Percentiles rank a stretch among this genome's conserved stretches.
These are phyloP conservation scores for Ia io DNA, from an alignment of 2,113 vertebrate genomes.

Conservation along the genomic window DNA sequence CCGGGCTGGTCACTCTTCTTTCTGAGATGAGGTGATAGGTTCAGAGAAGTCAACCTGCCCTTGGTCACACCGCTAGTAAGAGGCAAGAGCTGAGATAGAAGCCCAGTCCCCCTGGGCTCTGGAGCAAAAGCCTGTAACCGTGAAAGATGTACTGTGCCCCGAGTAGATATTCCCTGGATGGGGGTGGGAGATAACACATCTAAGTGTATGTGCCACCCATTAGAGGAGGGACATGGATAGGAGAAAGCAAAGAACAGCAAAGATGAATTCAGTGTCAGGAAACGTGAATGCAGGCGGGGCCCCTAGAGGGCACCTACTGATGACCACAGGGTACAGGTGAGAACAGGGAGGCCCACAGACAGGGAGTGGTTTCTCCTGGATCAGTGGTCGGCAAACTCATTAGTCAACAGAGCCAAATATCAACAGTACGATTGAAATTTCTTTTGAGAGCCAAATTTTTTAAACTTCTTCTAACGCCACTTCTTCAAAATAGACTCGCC, in stretches of 20 bases:
- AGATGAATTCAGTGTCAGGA: neutral
- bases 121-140: neutral
- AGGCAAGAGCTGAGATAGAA: neutral
- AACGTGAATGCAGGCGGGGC: rapidly evolving
- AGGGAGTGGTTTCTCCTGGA: neutral
- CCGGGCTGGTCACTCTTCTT: no score
- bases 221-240: neutral
- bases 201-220: no score
- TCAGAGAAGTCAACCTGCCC: neutral
- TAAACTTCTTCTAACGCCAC: no score
- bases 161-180: neutral
- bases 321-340: neutral
- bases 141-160: neutral
- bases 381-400: no score
- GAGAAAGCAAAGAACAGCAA: neutral
- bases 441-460: no score
- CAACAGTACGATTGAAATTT: no score
- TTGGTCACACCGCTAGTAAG: neutral
- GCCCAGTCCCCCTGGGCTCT: neutral
- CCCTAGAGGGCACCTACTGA: neutral
- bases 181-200: no score
- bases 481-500: no score
- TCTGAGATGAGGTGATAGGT: neutral
- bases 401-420: no score
- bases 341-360: neutral